A percentile compares a stretch with the other conserved stretches of the same genome.
Conservation (phyloP, 2,888 invertebrate genomes). For the Cataglyphis altisquamis region DNA sequence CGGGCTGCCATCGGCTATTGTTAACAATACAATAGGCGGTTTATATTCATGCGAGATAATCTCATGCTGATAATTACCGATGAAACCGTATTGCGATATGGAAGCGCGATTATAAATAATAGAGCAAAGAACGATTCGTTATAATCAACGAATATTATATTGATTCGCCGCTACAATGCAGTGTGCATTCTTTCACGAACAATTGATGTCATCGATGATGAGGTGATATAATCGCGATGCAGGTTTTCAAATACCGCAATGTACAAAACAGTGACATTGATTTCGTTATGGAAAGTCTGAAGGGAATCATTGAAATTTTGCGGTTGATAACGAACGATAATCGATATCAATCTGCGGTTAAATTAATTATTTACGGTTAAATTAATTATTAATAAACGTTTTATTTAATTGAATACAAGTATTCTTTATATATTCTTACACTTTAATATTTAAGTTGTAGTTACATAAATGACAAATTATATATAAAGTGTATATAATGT, state of each 20-base stretch:
- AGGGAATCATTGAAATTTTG: slow-evolving; percentile 35
- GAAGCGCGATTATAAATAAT: slow-evolving; percentile 36
- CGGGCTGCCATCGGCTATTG: slow-evolving; percentile 49
- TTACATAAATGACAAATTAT: background rate
- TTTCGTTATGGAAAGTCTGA: slow-evolving; percentile 35
- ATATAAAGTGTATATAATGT: no score
- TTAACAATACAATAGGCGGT: slow-evolving; percentile 51
- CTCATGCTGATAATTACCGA: slow-evolving; percentile 50
- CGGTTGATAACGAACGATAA: slow-evolving; percentile 18
- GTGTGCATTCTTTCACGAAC: slow-evolving; percentile 35
- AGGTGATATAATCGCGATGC: slow-evolving; percentile 24
- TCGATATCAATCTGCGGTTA: slow-evolving; percentile 19
- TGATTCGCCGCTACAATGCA: slow-evolving; percentile 12
- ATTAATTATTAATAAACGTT: background rate
- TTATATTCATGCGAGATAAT: slow-evolving; percentile 52
- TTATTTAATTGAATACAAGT: slow-evolving; percentile 3
- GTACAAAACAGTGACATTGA: slow-evolving; percentile 31
- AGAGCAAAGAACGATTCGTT: slow-evolving; percentile 37
- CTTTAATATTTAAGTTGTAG: background rate
- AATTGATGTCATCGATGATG: slow-evolving; percentile 42
- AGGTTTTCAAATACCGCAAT: slow-evolving; percentile 28
- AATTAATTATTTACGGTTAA: slow-evolving; percentile 7
- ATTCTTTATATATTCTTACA: background rate
- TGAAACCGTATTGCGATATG: slow-evolving; percentile 41
- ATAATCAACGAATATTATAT: slow-evolving; percentile 45